Base-by-base conservation (phyloP, 2,888 invertebrate species). In the Pristionchus exspectatus region DNA sequence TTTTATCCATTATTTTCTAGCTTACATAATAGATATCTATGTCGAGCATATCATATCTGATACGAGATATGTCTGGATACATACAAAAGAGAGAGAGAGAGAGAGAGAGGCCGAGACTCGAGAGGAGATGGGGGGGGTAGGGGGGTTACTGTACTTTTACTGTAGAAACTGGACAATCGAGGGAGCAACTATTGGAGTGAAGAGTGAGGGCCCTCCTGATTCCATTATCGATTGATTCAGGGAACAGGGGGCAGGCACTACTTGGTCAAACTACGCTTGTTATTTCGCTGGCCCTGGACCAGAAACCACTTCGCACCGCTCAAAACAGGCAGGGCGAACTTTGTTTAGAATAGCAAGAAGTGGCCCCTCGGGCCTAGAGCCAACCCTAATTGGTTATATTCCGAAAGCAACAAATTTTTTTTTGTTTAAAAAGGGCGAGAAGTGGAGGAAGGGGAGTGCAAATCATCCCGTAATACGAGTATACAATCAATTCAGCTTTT, bases 391-490 rank as follows among this genome's bases (percentile, higher is more conserved):
- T 72, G 81, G 81, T 77, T 77, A 74, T 74, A 16, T 9, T 21
- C 72, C 30, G 72, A 30, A 33, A n/a, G 81, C n/a, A 50, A 54
- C n/a, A 27, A 27, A 54, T 14, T 24, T 24, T 24, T 4, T 18
- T 21, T 77, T 18, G 3, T 44, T 24, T 44, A 24, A 30, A 44
- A 44, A 21, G 33, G 30, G 72, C 14, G 72, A 30, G 33, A 30
- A 9, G 2, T 9, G 72, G 33, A 18, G 33, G 69, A 27, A 12
- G 69, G 33, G 69, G 69, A 12, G 69, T 14, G 74, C 30, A 38
- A 72, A 72, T 72, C 50, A 81, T 81, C 81, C 81, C 81, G 81
- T 81, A 81, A 54, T 50, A 81, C 81, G 81, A 81, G 81, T 81
- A 81, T 81, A 81, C 81, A 81, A 44, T 81, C 81, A 81, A 44